phyloP scores from a whole-genome alignment of 53 echinoderm and acorn worm species.

The Holothuria leucospilota region DNA sequence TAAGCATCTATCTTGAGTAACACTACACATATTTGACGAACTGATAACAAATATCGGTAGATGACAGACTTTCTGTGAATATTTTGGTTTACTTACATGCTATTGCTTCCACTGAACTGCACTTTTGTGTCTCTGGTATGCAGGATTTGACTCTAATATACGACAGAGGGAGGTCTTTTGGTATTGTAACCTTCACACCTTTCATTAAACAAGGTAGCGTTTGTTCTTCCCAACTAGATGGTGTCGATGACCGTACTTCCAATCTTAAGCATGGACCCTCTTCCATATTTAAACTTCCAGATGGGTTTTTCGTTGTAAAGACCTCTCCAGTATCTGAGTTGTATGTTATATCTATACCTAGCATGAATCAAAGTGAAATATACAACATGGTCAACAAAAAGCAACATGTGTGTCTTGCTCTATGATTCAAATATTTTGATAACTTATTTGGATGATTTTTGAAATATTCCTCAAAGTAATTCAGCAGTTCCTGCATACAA shows the following conservation, averaged over 20 bases:
- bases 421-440: no score
- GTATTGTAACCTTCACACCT: constrained; percentile 25
- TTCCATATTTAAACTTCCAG: constrained; percentile 12
- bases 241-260: neutral
- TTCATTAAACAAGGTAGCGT: constrained; percentile 17
- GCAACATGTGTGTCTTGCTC: no score
- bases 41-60: no score
- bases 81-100: constrained; percentile 7
- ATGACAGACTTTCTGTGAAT: no score
- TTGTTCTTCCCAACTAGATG: constrained; percentile 16
- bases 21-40: no score
- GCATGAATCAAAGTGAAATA: no score
- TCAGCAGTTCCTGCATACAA: no score
- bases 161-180: constrained; percentile 32
- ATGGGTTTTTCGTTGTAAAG: constrained; percentile 1
- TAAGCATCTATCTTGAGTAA: no score
- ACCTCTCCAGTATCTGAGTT: constrained; percentile 18
- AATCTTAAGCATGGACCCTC: constrained; percentile 10
- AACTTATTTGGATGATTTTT: no score
- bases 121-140: constrained; percentile 17
- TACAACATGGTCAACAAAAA: no score
- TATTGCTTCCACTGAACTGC: constrained; percentile 23
- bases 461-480: no score
- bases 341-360: constrained; percentile 34
- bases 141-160: constrained; percentile 33